A percentile compares a stretch with the other conserved stretches of the same genome.
Evolutionary conservation across 2,888 invertebrate species (phyloP).

Genomic region (Yponomeuta sedellus): DNA sequence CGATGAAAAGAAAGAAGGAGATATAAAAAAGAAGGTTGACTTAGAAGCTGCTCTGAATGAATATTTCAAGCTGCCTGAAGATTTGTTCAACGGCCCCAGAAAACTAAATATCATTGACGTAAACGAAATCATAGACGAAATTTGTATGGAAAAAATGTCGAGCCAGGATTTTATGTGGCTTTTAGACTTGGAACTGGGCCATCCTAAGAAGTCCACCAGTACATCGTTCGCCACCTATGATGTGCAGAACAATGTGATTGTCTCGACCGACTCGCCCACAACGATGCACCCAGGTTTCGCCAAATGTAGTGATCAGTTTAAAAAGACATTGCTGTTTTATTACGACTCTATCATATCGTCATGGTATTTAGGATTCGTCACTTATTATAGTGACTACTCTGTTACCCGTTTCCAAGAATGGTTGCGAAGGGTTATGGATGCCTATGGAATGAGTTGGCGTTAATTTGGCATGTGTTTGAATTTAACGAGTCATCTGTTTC

Average conservation of each 20-base stretch:
- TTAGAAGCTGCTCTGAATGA: conserved; percentile 32
- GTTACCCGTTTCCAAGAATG: conserved; percentile 55
- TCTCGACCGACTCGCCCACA: conserved; percentile 46
- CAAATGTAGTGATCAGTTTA: conserved; percentile 43
- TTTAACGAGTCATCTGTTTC: too few species aligned
- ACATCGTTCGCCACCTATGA: conserved; percentile 48
- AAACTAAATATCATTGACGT: conserved; percentile 41
- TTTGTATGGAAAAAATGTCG: conserved; percentile 30
- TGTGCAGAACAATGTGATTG: conserved; percentile 44
- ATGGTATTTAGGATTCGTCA: conserved; percentile 50
- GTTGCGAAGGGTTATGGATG: conserved; percentile 45
- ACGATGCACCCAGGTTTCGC: conserved; percentile 56
- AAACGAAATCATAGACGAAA: conserved; percentile 50
- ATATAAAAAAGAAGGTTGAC: not conserved
- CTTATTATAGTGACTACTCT: conserved; percentile 38
- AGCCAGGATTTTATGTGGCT: conserved; percentile 34
- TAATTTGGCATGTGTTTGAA: conserved; percentile 23
- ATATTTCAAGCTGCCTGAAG: conserved; percentile 43
- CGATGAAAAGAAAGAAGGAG: not conserved
- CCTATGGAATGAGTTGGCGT: conserved; percentile 56
- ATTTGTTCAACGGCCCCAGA: conserved; percentile 47
- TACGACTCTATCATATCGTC: conserved; percentile 48
- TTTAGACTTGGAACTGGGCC: conserved; percentile 53
- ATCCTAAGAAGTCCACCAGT: conserved; percentile 37
- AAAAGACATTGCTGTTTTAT: conserved; percentile 41